Evolutionary conservation across 1,140 invertebrate genomes (phyloP).

Genomic region (Cyrtorhinus lividipennis): DNA sequence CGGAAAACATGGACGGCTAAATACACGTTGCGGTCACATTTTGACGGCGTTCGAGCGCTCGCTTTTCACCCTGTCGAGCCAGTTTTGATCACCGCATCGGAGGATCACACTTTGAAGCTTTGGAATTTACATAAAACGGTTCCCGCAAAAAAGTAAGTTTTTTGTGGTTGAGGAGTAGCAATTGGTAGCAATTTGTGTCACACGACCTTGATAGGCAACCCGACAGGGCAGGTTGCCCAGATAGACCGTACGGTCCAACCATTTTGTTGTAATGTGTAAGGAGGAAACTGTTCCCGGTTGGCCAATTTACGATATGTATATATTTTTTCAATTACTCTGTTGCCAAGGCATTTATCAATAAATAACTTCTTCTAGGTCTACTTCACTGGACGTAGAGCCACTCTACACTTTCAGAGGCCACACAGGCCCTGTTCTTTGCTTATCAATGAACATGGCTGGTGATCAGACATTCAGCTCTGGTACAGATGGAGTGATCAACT

Average conservation of each 20-base stretch:
- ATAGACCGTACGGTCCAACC: too few relatives aligned
- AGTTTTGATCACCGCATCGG: conserved; percentile 92
- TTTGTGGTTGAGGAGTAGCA: too few relatives aligned
- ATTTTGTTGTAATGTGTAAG: too few relatives aligned
- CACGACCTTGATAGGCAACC: too few relatives aligned
- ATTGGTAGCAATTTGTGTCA: too few relatives aligned
- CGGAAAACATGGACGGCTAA: conserved; percentile 97
- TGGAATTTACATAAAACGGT: conserved; percentile 98
- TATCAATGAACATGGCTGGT: conserved; percentile 81
- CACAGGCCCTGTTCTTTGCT: conserved; percentile 78
- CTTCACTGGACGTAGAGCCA: conserved; percentile 93
- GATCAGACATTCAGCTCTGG: conserved; percentile 92
- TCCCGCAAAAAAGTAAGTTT: conserved; percentile 77
- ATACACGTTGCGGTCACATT: conserved; percentile 92
- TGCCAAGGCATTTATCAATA: too few relatives aligned
- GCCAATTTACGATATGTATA: too few relatives aligned
- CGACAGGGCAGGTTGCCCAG: too few relatives aligned
- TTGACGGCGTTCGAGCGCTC: conserved; percentile 89
- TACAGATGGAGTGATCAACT: conserved; percentile 81
- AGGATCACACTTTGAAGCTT: conserved; percentile 96
- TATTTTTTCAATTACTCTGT: too few relatives aligned
- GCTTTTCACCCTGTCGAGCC: conserved; percentile 97
- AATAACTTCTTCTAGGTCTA: too few relatives aligned
- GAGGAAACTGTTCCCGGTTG: too few relatives aligned
- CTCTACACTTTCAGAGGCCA: conserved; percentile 87